Conservation (phyloP, 2,888 invertebrate genomes). For the Orthonychiurus folsomi region DNA sequence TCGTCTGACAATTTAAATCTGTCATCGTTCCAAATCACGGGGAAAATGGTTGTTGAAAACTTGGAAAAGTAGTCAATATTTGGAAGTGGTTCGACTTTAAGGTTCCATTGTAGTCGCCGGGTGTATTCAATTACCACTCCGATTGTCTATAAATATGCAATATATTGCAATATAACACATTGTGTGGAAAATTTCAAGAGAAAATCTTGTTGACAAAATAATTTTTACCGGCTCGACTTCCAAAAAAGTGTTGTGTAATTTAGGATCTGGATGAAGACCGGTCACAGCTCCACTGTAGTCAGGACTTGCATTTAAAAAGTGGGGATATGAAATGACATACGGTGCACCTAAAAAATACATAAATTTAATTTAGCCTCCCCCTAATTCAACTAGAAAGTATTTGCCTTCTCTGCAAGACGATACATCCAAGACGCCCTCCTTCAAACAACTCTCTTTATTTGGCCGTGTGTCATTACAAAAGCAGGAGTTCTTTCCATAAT, state of each 20-base stretch:
- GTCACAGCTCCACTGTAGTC: constrained; percentile 11
- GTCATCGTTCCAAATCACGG: constrained; percentile 13
- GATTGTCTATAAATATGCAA: constrained; percentile 6
- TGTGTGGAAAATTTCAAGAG: not conserved
- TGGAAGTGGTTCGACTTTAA: not conserved
- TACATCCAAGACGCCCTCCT: constrained; percentile 28
- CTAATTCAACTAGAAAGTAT: no score
- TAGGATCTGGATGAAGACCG: constrained; percentile 15
- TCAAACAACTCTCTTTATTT: constrained; percentile 20
- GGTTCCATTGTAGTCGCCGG: constrained; percentile 8
- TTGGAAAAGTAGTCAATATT: not conserved
- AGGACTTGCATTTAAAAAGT: constrained; percentile 19
- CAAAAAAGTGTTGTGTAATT: constrained; percentile 17
- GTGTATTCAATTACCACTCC: constrained; percentile 8
- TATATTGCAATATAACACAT: not conserved
- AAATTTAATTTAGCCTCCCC: no score
- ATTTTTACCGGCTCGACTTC: constrained; percentile 19
- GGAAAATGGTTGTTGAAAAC: constrained; percentile 1
- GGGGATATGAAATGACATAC: constrained; percentile 19
- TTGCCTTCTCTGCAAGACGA: constrained; percentile 27
- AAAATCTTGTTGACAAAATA: not conserved
- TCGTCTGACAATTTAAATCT: constrained; percentile 7
- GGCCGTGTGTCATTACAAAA: constrained; percentile 20
- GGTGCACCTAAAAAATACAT: constrained; percentile 19
- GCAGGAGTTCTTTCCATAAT: constrained; percentile 16